A percentile compares a stretch with the other conserved stretches of the same genome.
These are phyloP conservation scores for Halcyon smyrnensis DNA, from an alignment of 2,797 vertebrate species.

Conservation along the genomic window DNA sequence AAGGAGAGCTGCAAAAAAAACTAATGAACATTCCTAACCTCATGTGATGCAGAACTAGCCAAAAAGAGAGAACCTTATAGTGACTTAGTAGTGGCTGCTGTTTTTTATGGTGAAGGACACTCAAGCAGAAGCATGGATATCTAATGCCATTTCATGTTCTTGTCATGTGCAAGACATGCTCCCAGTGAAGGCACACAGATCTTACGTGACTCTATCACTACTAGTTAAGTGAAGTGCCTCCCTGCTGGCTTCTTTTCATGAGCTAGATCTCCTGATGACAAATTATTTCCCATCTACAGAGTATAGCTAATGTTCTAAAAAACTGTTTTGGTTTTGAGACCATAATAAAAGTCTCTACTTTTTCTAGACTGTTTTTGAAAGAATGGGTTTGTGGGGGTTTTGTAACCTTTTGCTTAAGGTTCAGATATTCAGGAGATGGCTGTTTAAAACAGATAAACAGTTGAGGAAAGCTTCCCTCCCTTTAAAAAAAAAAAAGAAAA, in stretches of 20 bases:
- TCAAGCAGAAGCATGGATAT: not conserved
- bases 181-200: not conserved
- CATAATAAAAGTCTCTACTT: not conserved
- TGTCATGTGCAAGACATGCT: not conserved
- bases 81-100: not conserved
- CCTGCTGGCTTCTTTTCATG: not conserved
- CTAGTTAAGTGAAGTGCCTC: not conserved
- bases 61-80: not conserved
- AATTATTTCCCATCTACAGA: not conserved
- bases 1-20: not conserved
- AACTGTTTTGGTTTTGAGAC: not conserved
- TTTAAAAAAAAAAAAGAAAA: not conserved
- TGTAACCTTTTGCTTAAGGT: not conserved
- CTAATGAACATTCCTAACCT: not conserved
- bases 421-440: not conserved
- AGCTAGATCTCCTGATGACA: not conserved
- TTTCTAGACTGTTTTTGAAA: not conserved
- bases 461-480: not conserved
- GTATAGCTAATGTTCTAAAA: not conserved
- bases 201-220: not conserved
- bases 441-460: not conserved
- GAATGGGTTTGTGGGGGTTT: not conserved
- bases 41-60: rapidly evolving
- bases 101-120: not conserved
- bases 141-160: not conserved